Conservation (phyloP, 2,888 invertebrate species). For the Nephrotoma guestfalica region DNA sequence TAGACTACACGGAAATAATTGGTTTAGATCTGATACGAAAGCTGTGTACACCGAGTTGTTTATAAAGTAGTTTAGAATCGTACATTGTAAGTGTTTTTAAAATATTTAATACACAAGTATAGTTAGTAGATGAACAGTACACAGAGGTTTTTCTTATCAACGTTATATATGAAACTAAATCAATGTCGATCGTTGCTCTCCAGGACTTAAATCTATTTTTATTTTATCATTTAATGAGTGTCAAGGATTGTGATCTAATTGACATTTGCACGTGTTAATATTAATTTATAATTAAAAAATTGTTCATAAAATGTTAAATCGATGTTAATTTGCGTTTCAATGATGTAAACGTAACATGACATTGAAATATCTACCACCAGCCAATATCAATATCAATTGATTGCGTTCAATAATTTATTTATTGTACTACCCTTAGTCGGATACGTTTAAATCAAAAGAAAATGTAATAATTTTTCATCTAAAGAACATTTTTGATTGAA, state of each 20-base stretch:
- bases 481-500: not conserved
- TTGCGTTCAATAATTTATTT: not conserved
- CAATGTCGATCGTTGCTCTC: not conserved
- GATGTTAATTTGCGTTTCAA: not conserved
- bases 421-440: not conserved
- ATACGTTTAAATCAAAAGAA: not conserved
- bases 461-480: not conserved
- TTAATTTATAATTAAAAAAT: not conserved
- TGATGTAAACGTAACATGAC: too few relatives aligned
- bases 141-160: not conserved
- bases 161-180: not conserved
- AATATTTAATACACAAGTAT: not conserved
- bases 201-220: not conserved
- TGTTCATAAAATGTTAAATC: too few relatives aligned
- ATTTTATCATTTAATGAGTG: not conserved
- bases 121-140: not conserved
- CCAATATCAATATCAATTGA: not conserved
- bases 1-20: not conserved
- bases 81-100: not conserved
- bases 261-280: not conserved
- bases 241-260: not conserved
- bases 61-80: not conserved
- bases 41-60: not conserved
- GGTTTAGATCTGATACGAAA: not conserved
- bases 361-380: too few relatives aligned